These are phyloP conservation scores for Nestor notabilis DNA, from an alignment of 2,113 vertebrate species.

Conservation along the genomic window DNA sequence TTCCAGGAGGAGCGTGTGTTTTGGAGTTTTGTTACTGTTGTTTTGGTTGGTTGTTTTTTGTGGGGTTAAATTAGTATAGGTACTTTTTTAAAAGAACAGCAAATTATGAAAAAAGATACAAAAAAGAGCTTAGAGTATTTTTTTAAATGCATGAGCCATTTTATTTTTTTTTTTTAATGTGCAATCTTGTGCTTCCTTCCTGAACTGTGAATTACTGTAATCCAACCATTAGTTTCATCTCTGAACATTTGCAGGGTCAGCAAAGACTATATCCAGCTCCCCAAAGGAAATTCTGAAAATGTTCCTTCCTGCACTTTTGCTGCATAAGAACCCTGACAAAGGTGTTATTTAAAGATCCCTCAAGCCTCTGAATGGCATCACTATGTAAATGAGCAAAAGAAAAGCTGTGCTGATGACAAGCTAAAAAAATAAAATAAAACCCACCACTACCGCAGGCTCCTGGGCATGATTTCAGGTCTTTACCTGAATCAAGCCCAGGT, in stretches of 20 bases:
- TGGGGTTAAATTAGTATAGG: not conserved
- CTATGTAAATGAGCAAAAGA: not conserved
- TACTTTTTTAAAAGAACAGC: not conserved
- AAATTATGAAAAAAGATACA: not conserved
- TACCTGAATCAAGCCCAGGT: not conserved
- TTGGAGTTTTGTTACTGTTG: not conserved
- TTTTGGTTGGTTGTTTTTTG: not conserved
- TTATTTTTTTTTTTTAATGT: not conserved
- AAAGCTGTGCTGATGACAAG: not conserved
- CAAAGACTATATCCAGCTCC: slow-evolving; percentile 54
- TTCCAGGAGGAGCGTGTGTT: not conserved
- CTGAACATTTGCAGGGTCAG: slow-evolving; percentile 56
- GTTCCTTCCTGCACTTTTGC: slow-evolving; percentile 45
- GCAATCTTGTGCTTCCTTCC: slow-evolving; percentile 32
- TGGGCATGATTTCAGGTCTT: not conserved
- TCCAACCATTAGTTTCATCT: slow-evolving; percentile 44
- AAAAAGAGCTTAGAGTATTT: not conserved
- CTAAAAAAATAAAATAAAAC: accelerated
- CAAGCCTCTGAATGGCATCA: not conserved
- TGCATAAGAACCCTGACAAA: slow-evolving; percentile 14
- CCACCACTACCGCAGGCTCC: not conserved
- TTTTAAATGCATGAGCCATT: not conserved
- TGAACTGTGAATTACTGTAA: slow-evolving; percentile 45
- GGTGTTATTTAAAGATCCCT: slow-evolving; percentile 57
- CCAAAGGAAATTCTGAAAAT: slow-evolving; percentile 32